Conservation (phyloP, 2,113 vertebrate genomes). For the Indicator indicator region DNA sequence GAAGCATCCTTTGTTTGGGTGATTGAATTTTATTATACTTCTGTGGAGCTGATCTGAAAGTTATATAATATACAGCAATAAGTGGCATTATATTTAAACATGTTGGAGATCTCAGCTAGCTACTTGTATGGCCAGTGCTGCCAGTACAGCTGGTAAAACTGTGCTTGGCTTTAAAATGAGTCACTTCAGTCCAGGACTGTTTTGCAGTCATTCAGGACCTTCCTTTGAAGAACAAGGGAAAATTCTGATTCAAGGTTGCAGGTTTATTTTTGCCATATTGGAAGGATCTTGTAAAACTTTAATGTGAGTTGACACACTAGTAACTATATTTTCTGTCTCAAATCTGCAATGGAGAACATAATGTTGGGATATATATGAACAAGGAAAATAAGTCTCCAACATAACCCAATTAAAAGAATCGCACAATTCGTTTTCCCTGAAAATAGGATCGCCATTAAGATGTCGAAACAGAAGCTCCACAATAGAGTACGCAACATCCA, state of each 20-base stretch:
- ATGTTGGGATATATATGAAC: neutral
- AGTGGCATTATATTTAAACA: neutral
- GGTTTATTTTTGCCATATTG: neutral
- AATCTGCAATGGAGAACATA: neutral
- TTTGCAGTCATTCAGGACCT: neutral
- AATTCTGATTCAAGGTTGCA: neutral
- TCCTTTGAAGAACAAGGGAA: neutral
- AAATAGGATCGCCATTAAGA: neutral
- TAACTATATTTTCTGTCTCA: neutral
- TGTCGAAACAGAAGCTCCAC: neutral
- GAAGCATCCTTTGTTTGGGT: neutral
- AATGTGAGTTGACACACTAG: neutral
- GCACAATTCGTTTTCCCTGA: neutral
- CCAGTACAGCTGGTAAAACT: neutral
- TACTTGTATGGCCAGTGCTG: neutral
- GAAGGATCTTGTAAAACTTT: neutral
- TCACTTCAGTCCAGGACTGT: neutral
- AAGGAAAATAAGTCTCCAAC: neutral
- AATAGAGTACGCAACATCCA: neutral
- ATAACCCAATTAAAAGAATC: neutral
- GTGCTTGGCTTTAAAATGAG: neutral
- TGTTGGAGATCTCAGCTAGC: neutral
- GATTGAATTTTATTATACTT: neutral
- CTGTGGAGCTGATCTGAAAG: neutral
- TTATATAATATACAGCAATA: neutral